Evolutionary conservation across 2,113 vertebrate genomes (phyloP).

Genomic region (Campylorhamphus procurvoides): DNA sequence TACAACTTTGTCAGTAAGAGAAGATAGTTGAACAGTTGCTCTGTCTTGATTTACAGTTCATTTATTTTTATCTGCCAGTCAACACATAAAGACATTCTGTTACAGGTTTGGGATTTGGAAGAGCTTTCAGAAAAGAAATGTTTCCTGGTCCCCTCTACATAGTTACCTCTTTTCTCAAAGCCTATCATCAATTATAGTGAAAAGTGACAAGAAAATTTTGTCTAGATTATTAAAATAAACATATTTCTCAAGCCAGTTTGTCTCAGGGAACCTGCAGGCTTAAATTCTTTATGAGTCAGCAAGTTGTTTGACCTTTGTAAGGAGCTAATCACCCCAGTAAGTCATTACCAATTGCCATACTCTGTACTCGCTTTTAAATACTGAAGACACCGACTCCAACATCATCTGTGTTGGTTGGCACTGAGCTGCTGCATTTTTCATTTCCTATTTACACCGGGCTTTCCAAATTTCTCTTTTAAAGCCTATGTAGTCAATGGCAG

Average conservation of each 20-base stretch:
- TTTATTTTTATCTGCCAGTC: not conserved
- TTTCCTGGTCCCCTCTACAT: not conserved
- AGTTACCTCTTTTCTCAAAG: not conserved
- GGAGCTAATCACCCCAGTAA: not conserved
- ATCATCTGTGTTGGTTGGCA: not conserved
- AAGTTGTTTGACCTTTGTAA: not conserved
- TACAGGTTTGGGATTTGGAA: not conserved
- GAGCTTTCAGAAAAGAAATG: not conserved
- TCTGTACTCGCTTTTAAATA: not conserved
- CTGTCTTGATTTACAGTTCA: not conserved
- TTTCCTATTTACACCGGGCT: not conserved
- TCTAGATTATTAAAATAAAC: not conserved
- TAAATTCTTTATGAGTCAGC: slow-evolving; percentile 15
- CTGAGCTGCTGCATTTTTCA: not conserved
- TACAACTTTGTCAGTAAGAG: not conserved
- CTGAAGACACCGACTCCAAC: not conserved
- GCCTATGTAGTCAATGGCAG: not conserved
- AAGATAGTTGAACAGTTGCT: not conserved
- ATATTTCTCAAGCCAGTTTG: not conserved
- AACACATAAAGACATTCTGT: not conserved
- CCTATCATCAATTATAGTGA: not conserved
- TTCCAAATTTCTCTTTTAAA: not conserved
- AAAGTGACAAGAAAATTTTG: not conserved
- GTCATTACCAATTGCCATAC: not conserved
- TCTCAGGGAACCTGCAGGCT: not conserved